Evolutionary conservation across 2,888 invertebrate species (phyloP).

Genomic region (Sicus ferrugineus): DNA sequence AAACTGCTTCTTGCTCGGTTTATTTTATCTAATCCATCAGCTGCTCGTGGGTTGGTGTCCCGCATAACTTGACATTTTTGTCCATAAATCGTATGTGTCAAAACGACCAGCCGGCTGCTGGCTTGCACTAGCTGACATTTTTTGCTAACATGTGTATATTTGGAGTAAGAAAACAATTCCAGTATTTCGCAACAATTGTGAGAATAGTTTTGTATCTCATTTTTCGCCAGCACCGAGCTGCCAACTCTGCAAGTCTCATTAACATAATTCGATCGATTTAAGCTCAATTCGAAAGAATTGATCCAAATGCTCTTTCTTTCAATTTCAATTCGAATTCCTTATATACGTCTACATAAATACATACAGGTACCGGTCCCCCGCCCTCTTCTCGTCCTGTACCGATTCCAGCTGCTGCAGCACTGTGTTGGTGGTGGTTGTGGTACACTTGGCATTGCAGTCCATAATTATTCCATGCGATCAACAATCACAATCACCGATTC

Average conservation of each 20-base stretch:
- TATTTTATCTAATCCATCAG: not conserved
- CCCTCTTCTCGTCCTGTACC: not conserved
- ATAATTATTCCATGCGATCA: constrained; percentile 32
- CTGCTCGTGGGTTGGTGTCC: not conserved
- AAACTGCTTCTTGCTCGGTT: not conserved
- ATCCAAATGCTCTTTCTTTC: constrained; percentile 6
- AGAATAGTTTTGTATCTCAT: constrained; percentile 38
- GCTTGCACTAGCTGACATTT: too few relatives aligned
- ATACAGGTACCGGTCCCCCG: not conserved
- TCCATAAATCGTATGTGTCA: not conserved
- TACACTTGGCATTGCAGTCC: constrained; percentile 23
- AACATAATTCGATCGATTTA: constrained; percentile 29
- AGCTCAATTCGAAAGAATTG: constrained; percentile 29
- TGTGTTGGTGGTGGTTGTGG: not conserved
- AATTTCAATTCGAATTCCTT: constrained; percentile 4
- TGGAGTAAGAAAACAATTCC: too few relatives aligned
- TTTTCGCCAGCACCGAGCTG: constrained; percentile 12
- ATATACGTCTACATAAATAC: not conserved
- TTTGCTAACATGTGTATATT: constrained; percentile 1
- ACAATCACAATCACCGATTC: constrained; percentile 29
- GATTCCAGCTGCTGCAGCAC: not conserved
- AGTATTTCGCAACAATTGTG: too few relatives aligned
- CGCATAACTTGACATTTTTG: not conserved
- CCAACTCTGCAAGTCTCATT: constrained; percentile 22
- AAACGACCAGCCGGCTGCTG: not conserved